Evolutionary conservation across 30 jellyfish, hydroid and myxozoan genomes (phyloP), one percentile per base, ranked within the genome.

Genomic region (Chrysaora quinquecirrha): DNA sequence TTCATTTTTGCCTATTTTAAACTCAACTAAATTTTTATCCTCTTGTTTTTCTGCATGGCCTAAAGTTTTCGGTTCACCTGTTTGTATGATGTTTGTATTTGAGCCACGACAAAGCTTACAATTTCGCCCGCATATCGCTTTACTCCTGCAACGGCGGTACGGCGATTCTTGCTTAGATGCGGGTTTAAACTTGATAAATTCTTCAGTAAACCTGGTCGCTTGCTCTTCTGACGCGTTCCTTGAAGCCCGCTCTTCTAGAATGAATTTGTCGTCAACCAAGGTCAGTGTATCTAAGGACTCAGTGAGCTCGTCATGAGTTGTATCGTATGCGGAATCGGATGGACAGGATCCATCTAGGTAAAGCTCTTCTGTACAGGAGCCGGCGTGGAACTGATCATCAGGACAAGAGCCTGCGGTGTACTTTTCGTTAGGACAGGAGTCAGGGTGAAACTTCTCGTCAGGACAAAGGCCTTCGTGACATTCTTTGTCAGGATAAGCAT

Each of bases 261-360:
- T 30, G 38, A 25, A 2, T 19, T 9, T 52, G 27, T 82, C 92
- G 61, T 58, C 58, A 18, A 25, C 12, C 22, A 70, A 32, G 56
- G 74, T 82, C 2, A 82, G 64, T 54, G 85, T 30, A 27, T 82
- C 92, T 0, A 82, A 46, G 1, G 92, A 82, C 31, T 54, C 92
- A 11, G 85, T 82, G 20, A 43, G 47, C 10, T 82, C 92, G 64
- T 82, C 92, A 7, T 71, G 85, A 7, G 76, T 82, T n/a, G 92
- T 82, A 16, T 82, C 92, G 47, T 82, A 82, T 3, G 92, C 92
- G 16, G 92, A 82, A 58, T 82, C 92, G 9, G 92, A 82, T 12
- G 80, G 92, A 47, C 85, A 82, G 25, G 76, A 68, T 1, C 78
- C 85, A 7, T 71, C 92, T 33, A 22, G 50, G 7, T 10, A 12